Conservation (phyloP, 2,797 vertebrate species). For the Gallinago stenura region DNA sequence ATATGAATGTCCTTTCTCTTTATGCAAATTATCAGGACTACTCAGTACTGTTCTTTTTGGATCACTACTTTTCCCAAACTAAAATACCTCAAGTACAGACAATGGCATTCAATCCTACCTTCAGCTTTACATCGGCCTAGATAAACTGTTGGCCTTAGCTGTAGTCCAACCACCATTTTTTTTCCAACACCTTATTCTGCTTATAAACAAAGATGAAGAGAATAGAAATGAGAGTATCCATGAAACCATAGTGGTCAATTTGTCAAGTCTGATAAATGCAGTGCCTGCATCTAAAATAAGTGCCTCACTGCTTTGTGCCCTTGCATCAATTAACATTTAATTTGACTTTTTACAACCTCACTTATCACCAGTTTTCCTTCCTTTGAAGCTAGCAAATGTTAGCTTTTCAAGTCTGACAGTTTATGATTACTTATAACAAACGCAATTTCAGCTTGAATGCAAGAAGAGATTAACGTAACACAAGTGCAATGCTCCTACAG, state of each 20-base stretch:
- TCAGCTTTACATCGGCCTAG: background rate
- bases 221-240: slow-evolving; percentile 46
- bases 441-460: slow-evolving; percentile 45
- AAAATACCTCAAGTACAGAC: slow-evolving; percentile 15
- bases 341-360: slow-evolving; percentile 80
- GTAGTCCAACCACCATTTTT: background rate
- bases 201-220: slow-evolving; percentile 17
- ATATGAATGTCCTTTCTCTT: slow-evolving; percentile 43
- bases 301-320: slow-evolving; percentile 66
- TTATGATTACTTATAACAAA: slow-evolving; percentile 74
- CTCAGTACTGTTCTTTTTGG: slow-evolving; percentile 29
- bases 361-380: slow-evolving; percentile 75
- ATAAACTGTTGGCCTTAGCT: background rate
- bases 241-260: slow-evolving; percentile 64
- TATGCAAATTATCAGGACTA: slow-evolving; percentile 36
- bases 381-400: slow-evolving; percentile 75
- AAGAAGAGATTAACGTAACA: slow-evolving; percentile 67
- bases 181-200: background rate
- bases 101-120: background rate
- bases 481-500: background rate
- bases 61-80: slow-evolving; percentile 39
- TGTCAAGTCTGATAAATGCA: slow-evolving; percentile 74
- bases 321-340: slow-evolving; percentile 83
- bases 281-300: slow-evolving; percentile 59
- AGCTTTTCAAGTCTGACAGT: slow-evolving; percentile 74